Conservation (phyloP, 2,113 vertebrate genomes). For the Neotoma lepida region DNA sequence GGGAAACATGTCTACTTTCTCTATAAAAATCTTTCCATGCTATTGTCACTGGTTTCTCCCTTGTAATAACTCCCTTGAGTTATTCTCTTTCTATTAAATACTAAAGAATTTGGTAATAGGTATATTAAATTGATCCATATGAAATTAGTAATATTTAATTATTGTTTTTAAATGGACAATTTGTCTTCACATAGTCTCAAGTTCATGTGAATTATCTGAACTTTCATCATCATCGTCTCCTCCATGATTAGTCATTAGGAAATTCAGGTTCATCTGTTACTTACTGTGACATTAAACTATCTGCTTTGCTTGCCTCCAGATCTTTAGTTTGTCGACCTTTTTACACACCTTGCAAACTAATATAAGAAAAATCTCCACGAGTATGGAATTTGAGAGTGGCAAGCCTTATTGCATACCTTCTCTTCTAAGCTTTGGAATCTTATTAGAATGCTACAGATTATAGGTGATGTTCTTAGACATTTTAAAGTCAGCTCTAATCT, state of each 20-base stretch:
- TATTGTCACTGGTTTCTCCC: neutral
- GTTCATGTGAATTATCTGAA: neutral
- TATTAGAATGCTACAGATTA: slow-evolving; percentile 7
- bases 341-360: neutral
- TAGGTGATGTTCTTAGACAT: slow-evolving; percentile 40
- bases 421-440: neutral
- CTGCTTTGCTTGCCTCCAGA: neutral
- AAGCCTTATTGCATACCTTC: neutral
- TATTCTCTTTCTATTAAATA: slow-evolving; percentile 2
- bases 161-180: neutral
- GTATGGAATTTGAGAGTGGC: neutral
- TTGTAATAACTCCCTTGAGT: neutral
- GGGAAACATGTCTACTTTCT: neutral
- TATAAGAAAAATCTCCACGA: neutral
- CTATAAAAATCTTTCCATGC: neutral
- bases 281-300: neutral
- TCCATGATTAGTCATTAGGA: neutral
- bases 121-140: neutral
- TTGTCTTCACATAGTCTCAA: neutral
- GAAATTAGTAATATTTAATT: neutral
- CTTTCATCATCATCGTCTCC: neutral
- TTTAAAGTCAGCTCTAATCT: slow-evolving; percentile 40
- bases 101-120: neutral
- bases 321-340: neutral
- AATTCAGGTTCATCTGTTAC: neutral